These are phyloP conservation scores for Syrmaticus mikado DNA, from an alignment of 2,113 vertebrate genomes.

Conservation along the genomic window DNA sequence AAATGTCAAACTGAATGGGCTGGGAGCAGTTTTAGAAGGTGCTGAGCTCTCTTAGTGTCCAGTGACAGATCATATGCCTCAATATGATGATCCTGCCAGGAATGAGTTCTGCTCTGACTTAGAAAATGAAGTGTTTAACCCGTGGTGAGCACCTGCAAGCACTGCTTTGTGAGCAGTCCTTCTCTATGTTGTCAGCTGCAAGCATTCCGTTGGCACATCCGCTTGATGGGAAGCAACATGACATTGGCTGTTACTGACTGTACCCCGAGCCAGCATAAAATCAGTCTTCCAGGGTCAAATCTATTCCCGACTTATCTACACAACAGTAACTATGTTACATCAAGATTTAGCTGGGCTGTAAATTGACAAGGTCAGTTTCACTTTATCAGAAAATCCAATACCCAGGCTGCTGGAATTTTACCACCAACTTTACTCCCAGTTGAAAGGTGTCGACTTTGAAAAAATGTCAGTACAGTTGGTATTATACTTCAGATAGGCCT, in stretches of 20 bases:
- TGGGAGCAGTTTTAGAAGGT: constrained; percentile 3
- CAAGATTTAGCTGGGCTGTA: background rate
- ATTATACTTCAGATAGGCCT: background rate
- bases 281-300: background rate
- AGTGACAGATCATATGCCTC: background rate
- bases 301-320: background rate
- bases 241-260: background rate
- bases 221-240: background rate
- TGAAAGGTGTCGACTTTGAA: background rate
- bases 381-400: background rate
- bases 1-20: constrained; percentile 30
- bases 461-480: background rate
- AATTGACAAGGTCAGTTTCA: background rate
- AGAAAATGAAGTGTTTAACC: background rate
- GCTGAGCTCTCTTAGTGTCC: background rate
- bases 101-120: background rate
- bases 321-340: background rate
- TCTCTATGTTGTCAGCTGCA: background rate
- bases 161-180: background rate
- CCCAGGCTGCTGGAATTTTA: background rate
- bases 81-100: background rate
- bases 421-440: background rate
- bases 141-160: background rate
- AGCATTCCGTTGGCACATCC: background rate
- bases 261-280: background rate